A percentile compares a stretch with the other conserved stretches of the same genome.
Conservation (phyloP, 2,797 vertebrate genomes). For the Muraenolepis orangiensis region DNA sequence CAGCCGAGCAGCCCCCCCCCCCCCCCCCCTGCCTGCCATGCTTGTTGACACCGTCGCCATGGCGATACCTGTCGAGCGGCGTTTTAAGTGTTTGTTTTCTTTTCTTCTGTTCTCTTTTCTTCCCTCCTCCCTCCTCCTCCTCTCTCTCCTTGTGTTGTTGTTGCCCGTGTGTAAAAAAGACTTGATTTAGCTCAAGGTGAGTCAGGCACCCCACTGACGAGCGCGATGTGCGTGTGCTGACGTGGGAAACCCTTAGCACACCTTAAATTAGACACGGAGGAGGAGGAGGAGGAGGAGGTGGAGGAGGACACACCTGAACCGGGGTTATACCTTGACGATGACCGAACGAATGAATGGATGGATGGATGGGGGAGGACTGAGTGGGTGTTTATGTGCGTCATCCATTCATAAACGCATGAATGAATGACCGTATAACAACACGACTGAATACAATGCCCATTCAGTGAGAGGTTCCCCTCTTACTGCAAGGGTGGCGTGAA, state of each 20-base stretch:
- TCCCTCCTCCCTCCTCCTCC: no score
- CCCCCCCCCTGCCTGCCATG: conserved; percentile 39
- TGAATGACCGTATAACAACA: background rate
- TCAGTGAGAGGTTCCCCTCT: background rate
- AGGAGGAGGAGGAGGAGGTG: no score
- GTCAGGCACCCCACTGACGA: background rate
- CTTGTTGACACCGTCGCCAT: conserved; percentile 64
- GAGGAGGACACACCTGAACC: background rate
- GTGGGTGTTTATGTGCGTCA: no score
- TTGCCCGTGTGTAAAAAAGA: background rate
- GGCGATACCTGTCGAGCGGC: background rate
- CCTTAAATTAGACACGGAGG: background rate
- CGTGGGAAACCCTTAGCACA: no score
- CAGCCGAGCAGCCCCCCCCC: no score
- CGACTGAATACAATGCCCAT: background rate
- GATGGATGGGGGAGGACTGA: no score
- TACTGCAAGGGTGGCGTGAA: no score
- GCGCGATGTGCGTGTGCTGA: background rate
- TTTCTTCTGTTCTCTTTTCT: background rate
- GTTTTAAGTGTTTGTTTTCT: no score
- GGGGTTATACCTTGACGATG: background rate
- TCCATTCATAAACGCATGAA: background rate
- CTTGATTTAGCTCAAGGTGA: background rate
- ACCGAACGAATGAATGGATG: background rate
- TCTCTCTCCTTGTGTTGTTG: conserved; percentile 23